Conservation (phyloP, 1,140 invertebrate species). For the Drosophila mauritiana region DNA sequence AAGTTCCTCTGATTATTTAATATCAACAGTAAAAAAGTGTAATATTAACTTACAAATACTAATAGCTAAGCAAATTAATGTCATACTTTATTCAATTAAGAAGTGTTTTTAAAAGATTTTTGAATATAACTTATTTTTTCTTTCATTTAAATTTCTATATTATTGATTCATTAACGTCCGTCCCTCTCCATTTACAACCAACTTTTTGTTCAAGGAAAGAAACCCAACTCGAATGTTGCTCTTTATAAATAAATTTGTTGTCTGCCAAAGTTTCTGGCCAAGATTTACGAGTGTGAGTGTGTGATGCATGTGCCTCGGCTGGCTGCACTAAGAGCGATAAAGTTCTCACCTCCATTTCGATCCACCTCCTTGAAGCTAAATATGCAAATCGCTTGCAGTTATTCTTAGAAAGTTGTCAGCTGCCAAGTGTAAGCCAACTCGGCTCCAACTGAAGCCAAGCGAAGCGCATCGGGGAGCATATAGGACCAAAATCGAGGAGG, state of each 20-base stretch:
- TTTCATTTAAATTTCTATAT: constrained; percentile 1
- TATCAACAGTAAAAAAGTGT: no score
- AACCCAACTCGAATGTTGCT: constrained; percentile 55
- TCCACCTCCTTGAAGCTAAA: constrained; percentile 48
- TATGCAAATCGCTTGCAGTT: constrained; percentile 82
- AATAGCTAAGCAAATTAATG: no score
- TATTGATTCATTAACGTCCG: constrained; percentile 5
- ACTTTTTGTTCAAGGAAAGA: neutral
- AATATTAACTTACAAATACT: no score
- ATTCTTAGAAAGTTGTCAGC: constrained; percentile 81
- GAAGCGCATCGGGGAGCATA: constrained; percentile 52
- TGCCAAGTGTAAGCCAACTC: constrained; percentile 50
- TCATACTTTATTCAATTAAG: no score
- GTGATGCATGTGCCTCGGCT: constrained; percentile 50
- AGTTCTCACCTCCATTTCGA: constrained; percentile 39
- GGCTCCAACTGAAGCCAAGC: constrained; percentile 39
- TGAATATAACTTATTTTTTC: neutral
- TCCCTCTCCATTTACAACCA: neutral
- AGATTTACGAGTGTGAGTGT: constrained; percentile 55
- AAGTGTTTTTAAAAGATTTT: neutral
- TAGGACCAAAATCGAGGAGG: constrained; percentile 27
- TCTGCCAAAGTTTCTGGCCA: constrained; percentile 72
- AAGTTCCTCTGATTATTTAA: no score
- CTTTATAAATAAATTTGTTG: constrained; percentile 76
- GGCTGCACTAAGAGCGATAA: constrained; percentile 70